Evolutionary conservation across 2,888 invertebrate species (phyloP).

Genomic region (Limnephilus auricula): DNA sequence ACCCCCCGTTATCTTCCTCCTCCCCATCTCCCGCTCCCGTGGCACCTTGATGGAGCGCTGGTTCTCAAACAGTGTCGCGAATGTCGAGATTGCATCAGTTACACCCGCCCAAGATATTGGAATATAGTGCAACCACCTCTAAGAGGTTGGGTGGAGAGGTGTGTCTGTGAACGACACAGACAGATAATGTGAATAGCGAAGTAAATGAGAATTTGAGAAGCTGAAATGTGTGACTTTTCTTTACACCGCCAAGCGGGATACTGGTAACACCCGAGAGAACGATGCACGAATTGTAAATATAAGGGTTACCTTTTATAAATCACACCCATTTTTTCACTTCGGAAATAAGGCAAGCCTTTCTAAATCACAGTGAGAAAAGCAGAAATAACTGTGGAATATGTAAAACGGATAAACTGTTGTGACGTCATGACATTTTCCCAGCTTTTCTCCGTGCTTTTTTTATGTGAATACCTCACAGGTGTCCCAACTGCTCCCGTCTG

Average conservation of each 20-base stretch:
- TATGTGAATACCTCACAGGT: too few species aligned
- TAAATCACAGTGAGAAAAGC: neutral
- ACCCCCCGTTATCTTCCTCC: neutral
- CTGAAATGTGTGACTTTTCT: neutral
- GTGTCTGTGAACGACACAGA: neutral
- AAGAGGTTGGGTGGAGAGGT: neutral
- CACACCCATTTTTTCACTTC: neutral
- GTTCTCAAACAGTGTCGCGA: conserved; percentile 16
- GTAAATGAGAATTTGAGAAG: neutral
- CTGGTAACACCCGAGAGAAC: neutral
- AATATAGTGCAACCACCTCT: neutral
- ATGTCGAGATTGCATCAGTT: conserved; percentile 19
- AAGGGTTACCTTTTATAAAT: neutral
- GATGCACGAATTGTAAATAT: neutral
- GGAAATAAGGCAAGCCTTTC: neutral
- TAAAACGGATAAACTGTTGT: neutral
- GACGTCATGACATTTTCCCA: too few species aligned
- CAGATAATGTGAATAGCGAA: neutral
- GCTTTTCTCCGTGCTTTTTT: too few species aligned
- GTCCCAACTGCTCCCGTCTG: too few species aligned
- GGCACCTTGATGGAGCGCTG: neutral
- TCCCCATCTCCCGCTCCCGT: neutral
- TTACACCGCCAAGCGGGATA: neutral
- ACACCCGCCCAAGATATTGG: neutral
- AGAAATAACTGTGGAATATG: neutral